A percentile compares a stretch with the other conserved stretches of the same genome.
phyloP scores from a whole-genome alignment of 2,888 invertebrate species.

The Thymelicus sylvestris region DNA sequence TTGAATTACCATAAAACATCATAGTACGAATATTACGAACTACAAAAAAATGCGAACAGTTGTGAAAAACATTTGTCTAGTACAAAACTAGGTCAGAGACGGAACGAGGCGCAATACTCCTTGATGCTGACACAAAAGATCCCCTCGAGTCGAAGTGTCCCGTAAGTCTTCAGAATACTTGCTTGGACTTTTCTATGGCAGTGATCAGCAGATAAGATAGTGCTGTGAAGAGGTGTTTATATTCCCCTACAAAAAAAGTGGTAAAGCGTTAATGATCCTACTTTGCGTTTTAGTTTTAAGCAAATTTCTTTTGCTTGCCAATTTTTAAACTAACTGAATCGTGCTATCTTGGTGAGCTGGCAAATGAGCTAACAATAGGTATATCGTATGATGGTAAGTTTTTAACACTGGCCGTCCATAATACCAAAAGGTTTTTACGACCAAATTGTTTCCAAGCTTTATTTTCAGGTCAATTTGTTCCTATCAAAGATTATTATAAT shows the following conservation, averaged over 20 bases:
- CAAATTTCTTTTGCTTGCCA: not conserved
- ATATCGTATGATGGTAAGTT: too few species aligned
- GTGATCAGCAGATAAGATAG: conserved; percentile 34
- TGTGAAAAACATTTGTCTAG: conserved; percentile 21
- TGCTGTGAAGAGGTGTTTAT: conserved; percentile 26
- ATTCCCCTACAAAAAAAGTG: not conserved
- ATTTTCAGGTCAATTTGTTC: too few species aligned
- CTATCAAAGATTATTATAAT: too few species aligned
- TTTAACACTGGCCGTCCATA: too few species aligned
- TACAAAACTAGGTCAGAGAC: conserved; percentile 32
- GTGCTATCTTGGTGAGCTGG: too few species aligned
- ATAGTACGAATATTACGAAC: too few species aligned
- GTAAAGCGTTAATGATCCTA: not conserved
- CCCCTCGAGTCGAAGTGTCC: conserved; percentile 34
- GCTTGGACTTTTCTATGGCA: conserved; percentile 35
- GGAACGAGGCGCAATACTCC: conserved; percentile 33
- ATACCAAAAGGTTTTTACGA: too few species aligned
- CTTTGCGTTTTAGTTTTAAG: not conserved
- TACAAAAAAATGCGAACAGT: not conserved
- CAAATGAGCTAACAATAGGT: too few species aligned
- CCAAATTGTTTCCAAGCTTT: too few species aligned
- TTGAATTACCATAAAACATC: too few species aligned
- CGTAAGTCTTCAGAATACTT: conserved; percentile 34
- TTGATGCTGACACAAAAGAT: conserved; percentile 39
- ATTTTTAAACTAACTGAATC: not conserved